phyloP scores from a whole-genome alignment of 2,113 vertebrate species.

The Morone saxatilis region DNA sequence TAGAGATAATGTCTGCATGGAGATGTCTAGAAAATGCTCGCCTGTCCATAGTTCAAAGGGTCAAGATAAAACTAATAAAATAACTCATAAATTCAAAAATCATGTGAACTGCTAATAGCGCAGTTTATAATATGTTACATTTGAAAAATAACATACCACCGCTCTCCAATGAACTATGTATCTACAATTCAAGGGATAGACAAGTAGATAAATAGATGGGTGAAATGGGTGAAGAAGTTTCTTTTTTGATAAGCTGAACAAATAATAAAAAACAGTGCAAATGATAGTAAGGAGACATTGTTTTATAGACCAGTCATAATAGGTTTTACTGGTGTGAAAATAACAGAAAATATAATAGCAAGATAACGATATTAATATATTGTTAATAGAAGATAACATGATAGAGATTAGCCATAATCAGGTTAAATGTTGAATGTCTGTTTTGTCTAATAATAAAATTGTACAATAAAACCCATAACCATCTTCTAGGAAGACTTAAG shows the following conservation, averaged over 20 bases:
- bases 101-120: not conserved
- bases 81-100: not conserved
- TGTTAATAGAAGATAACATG: not conserved
- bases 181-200: not conserved
- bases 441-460: too few species aligned
- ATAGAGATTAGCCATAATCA: not conserved
- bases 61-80: not conserved
- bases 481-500: not conserved
- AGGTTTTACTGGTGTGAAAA: not conserved
- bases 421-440: too few species aligned
- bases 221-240: not conserved
- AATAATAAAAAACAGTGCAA: not conserved
- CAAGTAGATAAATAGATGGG: not conserved
- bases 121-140: not conserved
- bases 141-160: not conserved
- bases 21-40: conserved; percentile 9
- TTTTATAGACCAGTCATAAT: too few species aligned
- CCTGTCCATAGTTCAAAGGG: not conserved
- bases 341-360: not conserved
- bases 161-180: not conserved
- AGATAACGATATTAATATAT: not conserved
- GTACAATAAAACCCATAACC: not conserved
- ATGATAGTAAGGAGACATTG: too few species aligned
- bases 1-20: conserved; percentile 10
- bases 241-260: not conserved